A percentile compares a stretch with the other conserved stretches of the same genome.
Conservation (phyloP, 2,888 invertebrate species). For the Unio delphinus region DNA sequence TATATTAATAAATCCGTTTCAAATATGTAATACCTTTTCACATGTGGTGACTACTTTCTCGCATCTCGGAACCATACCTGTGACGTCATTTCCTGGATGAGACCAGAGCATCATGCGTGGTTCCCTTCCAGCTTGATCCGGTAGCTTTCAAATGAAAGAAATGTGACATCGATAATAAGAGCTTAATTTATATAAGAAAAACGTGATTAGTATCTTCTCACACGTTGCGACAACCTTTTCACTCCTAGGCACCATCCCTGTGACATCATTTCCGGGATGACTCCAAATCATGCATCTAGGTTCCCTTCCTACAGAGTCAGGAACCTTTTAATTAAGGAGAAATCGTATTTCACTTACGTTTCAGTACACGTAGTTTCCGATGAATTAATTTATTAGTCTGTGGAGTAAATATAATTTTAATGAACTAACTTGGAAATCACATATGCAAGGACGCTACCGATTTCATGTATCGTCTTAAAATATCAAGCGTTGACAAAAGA, state of each 20-base stretch:
- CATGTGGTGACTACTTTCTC: conserved; percentile 58
- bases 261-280: conserved; percentile 62
- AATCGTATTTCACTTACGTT: no score
- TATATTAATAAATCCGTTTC: no score
- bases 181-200: no score
- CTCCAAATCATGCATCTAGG: conserved; percentile 57
- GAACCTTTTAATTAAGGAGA: conserved; percentile 16
- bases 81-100: conserved; percentile 61
- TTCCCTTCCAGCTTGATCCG: conserved; percentile 31
- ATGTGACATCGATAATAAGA: no score
- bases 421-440: no score
- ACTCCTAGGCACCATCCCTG: conserved; percentile 59
- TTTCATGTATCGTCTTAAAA: no score
- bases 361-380: no score
- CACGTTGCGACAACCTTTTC: conserved; percentile 58
- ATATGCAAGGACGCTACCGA: no score
- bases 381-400: no score
- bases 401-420: no score
- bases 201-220: conserved; percentile 45
- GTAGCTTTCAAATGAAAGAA: conserved; percentile 13
- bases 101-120: conserved; percentile 54
- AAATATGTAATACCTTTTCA: conserved; percentile 45
- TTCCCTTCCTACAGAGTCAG: conserved; percentile 37
- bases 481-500: no score
- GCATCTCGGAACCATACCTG: conserved; percentile 59